Conservation (phyloP, 2,888 invertebrate species). For the Mesorhabditis sp. region DNA sequence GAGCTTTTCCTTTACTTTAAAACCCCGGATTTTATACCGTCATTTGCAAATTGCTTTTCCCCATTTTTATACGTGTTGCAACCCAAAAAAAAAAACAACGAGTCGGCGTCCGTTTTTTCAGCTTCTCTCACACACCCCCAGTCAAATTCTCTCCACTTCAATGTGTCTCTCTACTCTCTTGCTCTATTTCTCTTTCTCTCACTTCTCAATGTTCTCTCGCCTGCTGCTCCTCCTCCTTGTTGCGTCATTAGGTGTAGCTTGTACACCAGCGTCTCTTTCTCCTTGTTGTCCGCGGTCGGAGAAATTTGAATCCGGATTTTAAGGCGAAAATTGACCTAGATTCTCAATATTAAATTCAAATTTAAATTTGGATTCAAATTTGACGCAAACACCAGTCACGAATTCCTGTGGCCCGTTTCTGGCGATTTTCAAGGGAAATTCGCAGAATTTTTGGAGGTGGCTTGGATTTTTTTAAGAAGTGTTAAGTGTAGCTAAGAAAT, state of each 20-base stretch:
- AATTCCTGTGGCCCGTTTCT: no score
- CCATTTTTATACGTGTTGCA: neutral
- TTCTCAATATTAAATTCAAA: no score
- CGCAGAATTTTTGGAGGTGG: no score
- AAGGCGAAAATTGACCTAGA: no score
- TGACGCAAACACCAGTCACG: no score
- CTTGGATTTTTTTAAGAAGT: no score
- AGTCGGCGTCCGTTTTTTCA: neutral
- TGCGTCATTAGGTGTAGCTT: neutral
- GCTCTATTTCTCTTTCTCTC: constrained; percentile 17
- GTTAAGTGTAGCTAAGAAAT: no score
- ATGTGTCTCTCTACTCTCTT: constrained; percentile 13
- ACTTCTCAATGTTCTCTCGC: constrained; percentile 11
- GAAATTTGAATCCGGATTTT: no score
- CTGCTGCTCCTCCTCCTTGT: constrained; percentile 10
- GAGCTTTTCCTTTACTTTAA: neutral
- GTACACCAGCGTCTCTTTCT: constrained; percentile 3
- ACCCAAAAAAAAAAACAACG: no score
- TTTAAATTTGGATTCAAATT: no score
- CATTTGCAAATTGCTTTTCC: neutral
- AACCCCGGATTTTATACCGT: constrained; percentile 10
- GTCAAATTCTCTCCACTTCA: neutral
- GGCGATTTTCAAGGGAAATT: no score
- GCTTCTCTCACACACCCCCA: neutral
- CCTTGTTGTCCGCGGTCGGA: neutral